Evolutionary conservation across 2,797 vertebrate species (phyloP), one percentile per base, ranked within the genome.

Genomic region (Parambassis ranga): DNA sequence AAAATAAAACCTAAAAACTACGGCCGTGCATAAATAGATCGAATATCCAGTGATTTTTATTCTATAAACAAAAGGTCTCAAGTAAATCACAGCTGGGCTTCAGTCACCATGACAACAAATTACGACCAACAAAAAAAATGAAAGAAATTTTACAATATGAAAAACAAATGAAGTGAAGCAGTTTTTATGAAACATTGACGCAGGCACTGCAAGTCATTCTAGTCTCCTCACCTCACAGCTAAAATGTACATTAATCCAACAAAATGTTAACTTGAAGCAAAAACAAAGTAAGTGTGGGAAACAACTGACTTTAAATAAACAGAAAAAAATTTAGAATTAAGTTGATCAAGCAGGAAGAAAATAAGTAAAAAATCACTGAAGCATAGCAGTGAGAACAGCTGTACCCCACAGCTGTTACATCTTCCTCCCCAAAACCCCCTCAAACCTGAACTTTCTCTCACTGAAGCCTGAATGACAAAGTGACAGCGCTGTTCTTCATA

Each of bases 381-480:
- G 42, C 46, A 26, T 6, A 31, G 43, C 10, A 31, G 20, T 1
- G 1, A 28, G 5, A 4, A 14, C 49, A 55, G 62, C 53, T 37
- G 36, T 58, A 59, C 60, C 41, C n/a, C 37, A 68, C 65, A 81
- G 57, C 48, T 43, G 52, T 46, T 64, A 50, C 5, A 47, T 4
- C 20, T 43, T n/a, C 11, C 19, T 33, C 32, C 3, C 10, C 4
- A 38, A 37, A 42, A 48, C 7, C 7, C 2, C 5, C 22, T 41
- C 10, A 5, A 26, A 23, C 13, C 43, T 43, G 3, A 18, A 2
- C 11, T 38, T 44, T 36, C 13, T 60, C 23, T 35, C 6, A 9
- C 36, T 31, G 3, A 33, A 20, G 55, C 38, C 71, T 24, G 49
- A 44, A 70, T 13, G n/a, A 53, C 14, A 46, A 57, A 28, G 31